Evolutionary conservation across 2,888 invertebrate species (phyloP).

Genomic region (Pyrrhia umbra): DNA sequence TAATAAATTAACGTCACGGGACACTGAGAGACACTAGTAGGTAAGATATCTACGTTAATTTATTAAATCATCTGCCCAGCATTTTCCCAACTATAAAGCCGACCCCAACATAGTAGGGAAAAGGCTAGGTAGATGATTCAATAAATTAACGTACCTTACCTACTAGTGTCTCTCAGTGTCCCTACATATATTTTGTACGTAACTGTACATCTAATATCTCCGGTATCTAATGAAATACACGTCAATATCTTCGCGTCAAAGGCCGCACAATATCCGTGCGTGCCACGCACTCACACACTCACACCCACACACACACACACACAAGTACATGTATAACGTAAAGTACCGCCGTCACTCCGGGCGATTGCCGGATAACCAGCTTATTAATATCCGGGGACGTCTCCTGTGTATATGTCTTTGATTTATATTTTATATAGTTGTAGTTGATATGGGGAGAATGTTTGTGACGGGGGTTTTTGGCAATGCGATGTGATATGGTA

Average conservation of each 20-base stretch:
- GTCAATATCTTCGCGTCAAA: slow-evolving; percentile 57
- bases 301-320: slow-evolving; percentile 44
- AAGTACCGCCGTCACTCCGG: slow-evolving; percentile 68
- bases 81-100: too few relatives aligned
- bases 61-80: too few relatives aligned
- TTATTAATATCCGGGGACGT: slow-evolving; percentile 81
- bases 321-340: slow-evolving; percentile 50
- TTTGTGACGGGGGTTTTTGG: slow-evolving; percentile 11
- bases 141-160: too few relatives aligned
- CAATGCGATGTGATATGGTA: neutral
- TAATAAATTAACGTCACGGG: too few relatives aligned
- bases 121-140: too few relatives aligned
- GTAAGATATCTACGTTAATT: too few relatives aligned
- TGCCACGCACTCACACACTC: slow-evolving; percentile 40
- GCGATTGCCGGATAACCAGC: slow-evolving; percentile 80
- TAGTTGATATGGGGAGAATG: slow-evolving; percentile 16
- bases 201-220: slow-evolving; percentile 19
- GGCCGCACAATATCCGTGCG: slow-evolving; percentile 60
- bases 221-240: slow-evolving; percentile 50
- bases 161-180: neutral
- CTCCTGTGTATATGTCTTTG: slow-evolving; percentile 61
- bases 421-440: slow-evolving; percentile 57
- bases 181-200: neutral
- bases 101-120: too few relatives aligned
- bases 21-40: too few relatives aligned